Conservation (phyloP, 2,888 invertebrate genomes). For the Trimorus sp. region DNA sequence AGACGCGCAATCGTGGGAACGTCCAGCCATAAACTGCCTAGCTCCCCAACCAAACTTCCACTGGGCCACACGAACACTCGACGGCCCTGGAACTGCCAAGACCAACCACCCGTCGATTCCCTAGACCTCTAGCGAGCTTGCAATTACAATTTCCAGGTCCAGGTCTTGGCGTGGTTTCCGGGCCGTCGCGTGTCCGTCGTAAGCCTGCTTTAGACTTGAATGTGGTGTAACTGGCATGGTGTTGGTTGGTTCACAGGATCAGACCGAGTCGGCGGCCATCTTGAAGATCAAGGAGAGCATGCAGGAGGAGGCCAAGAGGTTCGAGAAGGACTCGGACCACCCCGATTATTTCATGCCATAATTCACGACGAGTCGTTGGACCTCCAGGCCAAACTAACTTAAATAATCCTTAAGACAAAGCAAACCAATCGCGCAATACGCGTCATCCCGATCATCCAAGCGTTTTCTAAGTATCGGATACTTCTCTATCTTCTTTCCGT, state of each 20-base stretch:
- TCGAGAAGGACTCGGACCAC: conserved; percentile 98
- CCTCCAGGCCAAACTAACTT: conserved; percentile 77
- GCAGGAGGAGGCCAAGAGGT: conserved; percentile 99
- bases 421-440: conserved; percentile 58
- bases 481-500: conserved; percentile 62
- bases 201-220: conserved; percentile 73
- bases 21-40: neutral
- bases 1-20: neutral
- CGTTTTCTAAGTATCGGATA: conserved; percentile 59
- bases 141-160: no score
- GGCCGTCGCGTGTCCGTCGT: conserved; percentile 63
- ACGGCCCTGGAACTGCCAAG: conserved; percentile 33
- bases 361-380: conserved; percentile 80
- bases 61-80: conserved; percentile 39
- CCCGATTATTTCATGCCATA: conserved; percentile 99
- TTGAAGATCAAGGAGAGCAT: conserved; percentile 99
- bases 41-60: neutral
- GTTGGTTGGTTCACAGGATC: conserved; percentile 86
- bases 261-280: conserved; percentile 99
- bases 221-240: conserved; percentile 81
- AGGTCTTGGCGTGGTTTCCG: conserved; percentile 42
- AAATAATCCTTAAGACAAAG: conserved; percentile 58
- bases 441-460: conserved; percentile 58
- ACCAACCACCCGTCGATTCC: conserved; percentile 14
- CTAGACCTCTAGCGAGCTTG: neutral